Evolutionary conservation across 2,888 invertebrate genomes (phyloP), one percentile per base, ranked within the genome.

Genomic region (Sericinus montela): DNA sequence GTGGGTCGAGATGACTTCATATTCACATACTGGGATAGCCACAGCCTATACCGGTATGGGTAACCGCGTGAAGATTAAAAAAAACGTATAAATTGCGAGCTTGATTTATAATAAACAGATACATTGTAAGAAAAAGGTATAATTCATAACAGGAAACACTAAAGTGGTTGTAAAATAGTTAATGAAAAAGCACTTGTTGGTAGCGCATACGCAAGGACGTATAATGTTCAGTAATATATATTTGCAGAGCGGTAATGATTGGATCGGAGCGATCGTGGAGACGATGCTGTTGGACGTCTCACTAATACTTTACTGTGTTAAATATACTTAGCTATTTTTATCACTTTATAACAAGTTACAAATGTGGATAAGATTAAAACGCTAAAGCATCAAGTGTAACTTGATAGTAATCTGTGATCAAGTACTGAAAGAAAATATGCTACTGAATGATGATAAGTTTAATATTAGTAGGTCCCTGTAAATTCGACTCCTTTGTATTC

Each of bases 221-320:
- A n/a, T n/a, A 52, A 53, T 48, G 42, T 53, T 52, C 5, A 5
- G 19, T 19, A 19, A 19, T 19, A 19, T 19, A 56, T 55, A 56
- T 52, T 58, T 54, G 51, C 42, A 37, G 43, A 9, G 19, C 41
- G 46, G 46, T 55, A 56, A 54, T 58, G 54, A 58, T 51, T 49
- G 55, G 46, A 32, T 48, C 36, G 40, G 41, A 28, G 30, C 58
- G 56, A 54, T 48, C 56, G 56, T 45, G 40, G 50, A 52, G 47
- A 46, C 25, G 19, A 35, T 15, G 28, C 16, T 23, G 11, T 14
- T 32, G 15, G 11, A 15, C 6, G 36, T 8, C 19, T 34, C 25
- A 37, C 52, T 48, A 45, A 49, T 53, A 50, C 49, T 47, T 54
- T 45, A 61, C 57, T 68, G 65, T 64, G 57, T 58, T 58, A 53